A percentile compares a stretch with the other conserved stretches of the same genome.
Conservation (phyloP, 1,140 invertebrate species). For the Temnothorax curvispinosus region DNA sequence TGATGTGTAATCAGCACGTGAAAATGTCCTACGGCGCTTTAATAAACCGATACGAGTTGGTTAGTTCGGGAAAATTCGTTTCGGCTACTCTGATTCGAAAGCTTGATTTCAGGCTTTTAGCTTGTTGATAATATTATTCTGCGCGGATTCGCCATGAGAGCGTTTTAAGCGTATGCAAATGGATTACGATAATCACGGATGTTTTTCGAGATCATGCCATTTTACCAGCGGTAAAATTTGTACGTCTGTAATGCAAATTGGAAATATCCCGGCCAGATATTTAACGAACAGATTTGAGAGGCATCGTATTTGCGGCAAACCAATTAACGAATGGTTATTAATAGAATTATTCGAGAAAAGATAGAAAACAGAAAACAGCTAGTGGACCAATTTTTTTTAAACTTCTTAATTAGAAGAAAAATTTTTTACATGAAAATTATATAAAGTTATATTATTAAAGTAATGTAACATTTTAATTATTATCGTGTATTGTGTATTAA, state of each 20-base stretch:
- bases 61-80: slow-evolving; percentile 49
- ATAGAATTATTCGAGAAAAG: neutral
- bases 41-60: slow-evolving; percentile 72
- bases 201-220: slow-evolving; percentile 24
- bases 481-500: neutral
- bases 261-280: neutral
- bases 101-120: slow-evolving; percentile 55
- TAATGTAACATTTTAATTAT: neutral
- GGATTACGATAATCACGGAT: slow-evolving; percentile 45
- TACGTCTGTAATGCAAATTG: neutral
- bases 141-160: slow-evolving; percentile 12
- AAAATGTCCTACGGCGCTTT: slow-evolving; percentile 71
- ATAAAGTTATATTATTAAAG: neutral
- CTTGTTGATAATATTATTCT: slow-evolving; percentile 48
- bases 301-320: neutral
- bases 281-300: neutral
- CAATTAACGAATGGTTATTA: slow-evolving; percentile 29
- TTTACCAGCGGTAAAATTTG: slow-evolving; percentile 11
- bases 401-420: neutral
- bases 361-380: neutral
- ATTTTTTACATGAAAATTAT: neutral
- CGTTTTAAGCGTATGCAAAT: slow-evolving; percentile 35
- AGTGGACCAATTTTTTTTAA: neutral
- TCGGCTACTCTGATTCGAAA: slow-evolving; percentile 41
- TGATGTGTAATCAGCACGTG: slow-evolving; percentile 71